Conservation (phyloP, 2,888 invertebrate species). For the Ariolimax columbianus region DNA sequence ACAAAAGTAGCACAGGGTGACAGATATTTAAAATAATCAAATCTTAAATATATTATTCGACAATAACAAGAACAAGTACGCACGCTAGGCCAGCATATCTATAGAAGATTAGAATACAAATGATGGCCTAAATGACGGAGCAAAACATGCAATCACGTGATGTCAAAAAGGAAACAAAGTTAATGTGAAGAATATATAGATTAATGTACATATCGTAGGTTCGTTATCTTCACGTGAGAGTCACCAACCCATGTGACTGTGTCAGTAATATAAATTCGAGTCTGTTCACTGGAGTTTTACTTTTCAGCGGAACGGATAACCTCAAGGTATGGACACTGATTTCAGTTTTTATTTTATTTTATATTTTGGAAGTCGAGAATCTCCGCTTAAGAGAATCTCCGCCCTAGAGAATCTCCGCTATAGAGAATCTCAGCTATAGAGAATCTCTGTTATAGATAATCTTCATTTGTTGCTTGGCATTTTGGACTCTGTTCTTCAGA, state of each 20-base stretch:
- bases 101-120: not conserved
- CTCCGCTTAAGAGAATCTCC: too few species aligned
- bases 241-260: not conserved
- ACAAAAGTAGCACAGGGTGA: too few species aligned
- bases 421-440: not conserved
- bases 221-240: not conserved
- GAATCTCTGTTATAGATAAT: too few species aligned
- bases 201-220: not conserved
- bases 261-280: not conserved
- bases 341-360: not conserved
- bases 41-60: not conserved
- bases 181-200: not conserved
- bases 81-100: not conserved
- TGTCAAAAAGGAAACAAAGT: not conserved
- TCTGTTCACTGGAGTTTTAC: not conserved
- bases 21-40: not conserved
- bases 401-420: too few species aligned
- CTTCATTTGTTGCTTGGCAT: too few species aligned
- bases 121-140: not conserved
- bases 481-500: too few species aligned
- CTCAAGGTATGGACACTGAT: not conserved
- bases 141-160: not conserved
- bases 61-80: not conserved
- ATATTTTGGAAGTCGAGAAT: too few species aligned
- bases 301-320: not conserved